These are phyloP conservation scores for Ptilorrhoa leucosticta DNA, from an alignment of 2,113 vertebrate genomes.

Conservation along the genomic window DNA sequence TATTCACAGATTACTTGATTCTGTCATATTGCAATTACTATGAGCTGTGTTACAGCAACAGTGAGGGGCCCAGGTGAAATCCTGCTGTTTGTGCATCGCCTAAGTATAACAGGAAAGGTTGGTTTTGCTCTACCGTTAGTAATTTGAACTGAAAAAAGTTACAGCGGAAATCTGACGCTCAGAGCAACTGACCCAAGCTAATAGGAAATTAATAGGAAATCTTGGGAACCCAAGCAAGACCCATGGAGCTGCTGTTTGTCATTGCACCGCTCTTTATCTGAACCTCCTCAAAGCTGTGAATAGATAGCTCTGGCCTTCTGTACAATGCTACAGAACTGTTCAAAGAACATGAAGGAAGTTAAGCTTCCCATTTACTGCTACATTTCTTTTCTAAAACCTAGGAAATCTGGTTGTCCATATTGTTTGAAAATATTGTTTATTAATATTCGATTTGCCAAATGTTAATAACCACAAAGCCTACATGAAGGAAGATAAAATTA, in stretches of 20 bases:
- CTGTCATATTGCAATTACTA: neutral
- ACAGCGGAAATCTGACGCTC: neutral
- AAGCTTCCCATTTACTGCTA: neutral
- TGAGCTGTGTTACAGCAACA: neutral
- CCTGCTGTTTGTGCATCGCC: neutral
- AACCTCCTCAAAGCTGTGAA: neutral
- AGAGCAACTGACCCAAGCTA: neutral
- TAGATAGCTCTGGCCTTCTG: neutral
- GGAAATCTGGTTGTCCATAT: neutral
- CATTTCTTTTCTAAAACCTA: neutral
- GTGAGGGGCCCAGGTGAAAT: neutral
- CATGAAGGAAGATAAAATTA: neutral
- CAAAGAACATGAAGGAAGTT: neutral
- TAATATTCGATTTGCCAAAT: neutral
- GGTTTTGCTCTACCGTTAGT: neutral
- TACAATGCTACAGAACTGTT: neutral
- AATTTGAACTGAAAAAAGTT: neutral
- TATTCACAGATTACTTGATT: neutral
- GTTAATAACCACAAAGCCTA: neutral
- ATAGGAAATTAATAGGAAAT: neutral
- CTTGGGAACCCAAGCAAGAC: neutral
- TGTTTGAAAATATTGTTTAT: neutral
- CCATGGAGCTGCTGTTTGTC: neutral
- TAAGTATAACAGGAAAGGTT: neutral
- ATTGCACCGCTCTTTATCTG: neutral